These are phyloP conservation scores for Dryas iulia DNA, from an alignment of 1,140 invertebrate genomes.

Conservation along the genomic window DNA sequence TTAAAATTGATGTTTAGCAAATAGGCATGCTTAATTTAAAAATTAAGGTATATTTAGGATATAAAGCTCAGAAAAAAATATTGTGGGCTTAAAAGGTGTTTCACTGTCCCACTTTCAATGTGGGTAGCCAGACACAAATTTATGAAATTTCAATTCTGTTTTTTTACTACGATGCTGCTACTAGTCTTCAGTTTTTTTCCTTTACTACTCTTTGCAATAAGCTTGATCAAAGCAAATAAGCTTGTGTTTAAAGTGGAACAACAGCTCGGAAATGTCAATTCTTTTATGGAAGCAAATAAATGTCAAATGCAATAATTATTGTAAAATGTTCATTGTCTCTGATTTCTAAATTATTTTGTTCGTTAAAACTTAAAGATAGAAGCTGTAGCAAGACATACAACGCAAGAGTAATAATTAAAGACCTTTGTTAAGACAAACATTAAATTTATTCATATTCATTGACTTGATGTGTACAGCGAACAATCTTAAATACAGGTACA, in stretches of 20 bases:
- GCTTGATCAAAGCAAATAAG: not conserved
- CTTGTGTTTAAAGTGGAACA: not conserved
- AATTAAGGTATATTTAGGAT: no score
- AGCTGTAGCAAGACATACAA: no score
- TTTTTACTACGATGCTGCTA: not conserved
- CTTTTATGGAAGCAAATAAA: not conserved
- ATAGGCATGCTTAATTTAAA: no score
- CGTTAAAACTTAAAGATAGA: no score
- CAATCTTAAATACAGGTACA: slow-evolving; percentile 7
- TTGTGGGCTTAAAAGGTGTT: no score
- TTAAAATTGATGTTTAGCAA: not conserved
- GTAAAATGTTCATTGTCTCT: no score
- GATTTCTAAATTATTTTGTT: no score
- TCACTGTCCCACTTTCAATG: no score
- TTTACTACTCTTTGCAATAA: not conserved
- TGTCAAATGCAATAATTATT: not conserved
- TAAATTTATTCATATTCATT: slow-evolving; percentile 50
- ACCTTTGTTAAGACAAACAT: slow-evolving; percentile 39
- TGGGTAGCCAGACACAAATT: no score
- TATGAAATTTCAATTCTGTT: no score
- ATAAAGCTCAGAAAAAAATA: no score
- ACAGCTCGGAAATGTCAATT: not conserved
- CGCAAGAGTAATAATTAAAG: slow-evolving; percentile 35
- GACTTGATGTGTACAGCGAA: slow-evolving; percentile 36
- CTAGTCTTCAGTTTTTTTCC: not conserved